A percentile compares a stretch with the other conserved stretches of the same genome.
Evolutionary conservation across 1,140 invertebrate genomes (phyloP).

Genomic region (Hylyphantes graminicola): DNA sequence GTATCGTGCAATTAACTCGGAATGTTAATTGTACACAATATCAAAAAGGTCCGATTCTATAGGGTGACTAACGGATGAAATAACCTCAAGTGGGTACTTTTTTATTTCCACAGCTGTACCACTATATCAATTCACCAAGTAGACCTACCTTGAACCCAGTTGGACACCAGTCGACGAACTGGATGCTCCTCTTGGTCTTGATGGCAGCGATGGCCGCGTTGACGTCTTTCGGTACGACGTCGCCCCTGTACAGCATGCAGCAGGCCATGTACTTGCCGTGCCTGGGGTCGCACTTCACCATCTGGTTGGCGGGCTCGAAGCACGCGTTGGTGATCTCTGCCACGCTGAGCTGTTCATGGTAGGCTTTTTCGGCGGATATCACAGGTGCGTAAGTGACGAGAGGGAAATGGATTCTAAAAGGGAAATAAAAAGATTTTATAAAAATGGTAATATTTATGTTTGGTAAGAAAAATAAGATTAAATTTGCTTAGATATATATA

Average conservation of each 20-base stretch:
- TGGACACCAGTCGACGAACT: slow-evolving; percentile 93
- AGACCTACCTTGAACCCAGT: slow-evolving; percentile 79
- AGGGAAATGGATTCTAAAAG: slow-evolving; percentile 72
- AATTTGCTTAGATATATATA: too few relatives aligned
- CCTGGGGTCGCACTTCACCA: slow-evolving; percentile 60
- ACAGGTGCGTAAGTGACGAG: slow-evolving; percentile 87
- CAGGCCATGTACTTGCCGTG: slow-evolving; percentile 61
- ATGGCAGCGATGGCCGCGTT: slow-evolving; percentile 86
- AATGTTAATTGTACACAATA: too few relatives aligned
- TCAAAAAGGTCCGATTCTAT: too few relatives aligned
- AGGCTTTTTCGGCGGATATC: slow-evolving; percentile 87
- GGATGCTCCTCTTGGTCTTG: slow-evolving; percentile 80
- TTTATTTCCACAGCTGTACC: too few relatives aligned
- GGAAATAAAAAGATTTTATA: slow-evolving; percentile 59
- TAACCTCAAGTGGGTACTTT: too few relatives aligned
- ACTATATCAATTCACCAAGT: neutral
- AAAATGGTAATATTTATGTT: too few relatives aligned
- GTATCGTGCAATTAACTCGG: too few relatives aligned
- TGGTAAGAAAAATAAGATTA: too few relatives aligned
- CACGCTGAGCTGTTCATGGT: slow-evolving; percentile 66
- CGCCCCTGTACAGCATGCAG: slow-evolving; percentile 70
- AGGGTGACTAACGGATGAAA: too few relatives aligned
- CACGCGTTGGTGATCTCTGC: slow-evolving; percentile 60
- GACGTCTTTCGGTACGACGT: slow-evolving; percentile 83
- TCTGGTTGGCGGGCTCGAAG: slow-evolving; percentile 61